Conservation (phyloP, 2,113 vertebrate genomes). For the Daubentonia madagascariensis region DNA sequence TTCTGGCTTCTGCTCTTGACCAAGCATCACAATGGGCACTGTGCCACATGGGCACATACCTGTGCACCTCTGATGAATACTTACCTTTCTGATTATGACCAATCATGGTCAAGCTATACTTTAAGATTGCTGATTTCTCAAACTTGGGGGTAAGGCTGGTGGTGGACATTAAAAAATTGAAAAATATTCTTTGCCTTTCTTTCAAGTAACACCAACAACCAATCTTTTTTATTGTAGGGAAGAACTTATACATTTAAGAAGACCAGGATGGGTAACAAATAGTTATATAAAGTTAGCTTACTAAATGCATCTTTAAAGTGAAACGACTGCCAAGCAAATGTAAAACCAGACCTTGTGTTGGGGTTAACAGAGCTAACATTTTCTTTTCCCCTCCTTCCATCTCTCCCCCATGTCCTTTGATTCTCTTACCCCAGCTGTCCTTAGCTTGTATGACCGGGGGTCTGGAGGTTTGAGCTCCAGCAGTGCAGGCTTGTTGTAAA, state of each 20-base stretch:
- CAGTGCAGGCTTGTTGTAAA: neutral
- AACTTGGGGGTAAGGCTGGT: neutral
- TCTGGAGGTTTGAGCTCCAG: neutral
- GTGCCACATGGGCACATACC: neutral
- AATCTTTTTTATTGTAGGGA: neutral
- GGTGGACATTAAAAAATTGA: neutral
- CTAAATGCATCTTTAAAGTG: neutral
- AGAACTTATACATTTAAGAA: slow-evolving; percentile 20
- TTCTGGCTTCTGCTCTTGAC: neutral
- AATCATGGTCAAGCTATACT: neutral
- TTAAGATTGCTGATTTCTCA: neutral
- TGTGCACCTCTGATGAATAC: neutral
- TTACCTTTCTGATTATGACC: neutral
- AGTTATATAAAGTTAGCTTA: neutral
- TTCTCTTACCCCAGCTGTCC: neutral
- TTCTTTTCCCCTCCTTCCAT: neutral
- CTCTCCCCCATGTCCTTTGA: neutral
- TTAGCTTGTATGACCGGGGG: neutral
- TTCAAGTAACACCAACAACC: neutral
- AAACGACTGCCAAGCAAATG: neutral
- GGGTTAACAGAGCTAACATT: neutral
- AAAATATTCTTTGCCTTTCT: slow-evolving; percentile 10
- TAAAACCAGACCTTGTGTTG: neutral
- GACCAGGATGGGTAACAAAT: neutral
- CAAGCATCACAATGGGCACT: neutral